phyloP scores from a whole-genome alignment of 2,797 vertebrate genomes.

The Periparus ater region DNA sequence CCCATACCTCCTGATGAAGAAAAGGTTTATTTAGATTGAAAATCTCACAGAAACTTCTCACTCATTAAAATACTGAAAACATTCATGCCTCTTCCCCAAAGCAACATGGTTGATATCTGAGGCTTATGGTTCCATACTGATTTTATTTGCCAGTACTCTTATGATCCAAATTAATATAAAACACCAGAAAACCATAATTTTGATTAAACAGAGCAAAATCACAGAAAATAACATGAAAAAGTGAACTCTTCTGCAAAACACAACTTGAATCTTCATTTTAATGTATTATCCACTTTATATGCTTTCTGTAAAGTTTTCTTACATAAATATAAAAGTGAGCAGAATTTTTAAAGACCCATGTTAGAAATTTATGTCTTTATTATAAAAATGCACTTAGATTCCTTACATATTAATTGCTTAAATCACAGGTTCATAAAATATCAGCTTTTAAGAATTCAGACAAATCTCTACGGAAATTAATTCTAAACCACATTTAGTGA shows the following conservation, averaged over 20 bases:
- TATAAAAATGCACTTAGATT: background rate
- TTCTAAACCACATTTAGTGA: background rate
- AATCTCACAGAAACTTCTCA: background rate
- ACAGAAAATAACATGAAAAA: background rate
- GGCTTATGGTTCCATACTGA: background rate
- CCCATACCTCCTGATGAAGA: conserved; percentile 91
- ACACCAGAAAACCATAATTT: background rate
- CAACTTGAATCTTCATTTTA: background rate
- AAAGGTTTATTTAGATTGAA: background rate
- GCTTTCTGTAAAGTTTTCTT: background rate
- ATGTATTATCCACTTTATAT: background rate
- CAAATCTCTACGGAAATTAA: background rate
- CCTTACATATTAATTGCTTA: background rate
- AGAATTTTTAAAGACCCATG: background rate
- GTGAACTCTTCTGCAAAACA: background rate
- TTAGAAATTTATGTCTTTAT: background rate
- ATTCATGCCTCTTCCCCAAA: background rate
- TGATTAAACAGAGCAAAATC: background rate
- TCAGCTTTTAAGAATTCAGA: background rate
- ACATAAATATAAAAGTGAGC: background rate
- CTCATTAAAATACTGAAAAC: background rate
- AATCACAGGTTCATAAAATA: background rate
- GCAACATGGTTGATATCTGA: background rate
- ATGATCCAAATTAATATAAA: background rate
- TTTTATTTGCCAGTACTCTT: background rate